These are phyloP conservation scores for Axinella damicornis DNA, from an alignment of 37 sponge, comb jelly and placozoan species.

Conservation along the genomic window DNA sequence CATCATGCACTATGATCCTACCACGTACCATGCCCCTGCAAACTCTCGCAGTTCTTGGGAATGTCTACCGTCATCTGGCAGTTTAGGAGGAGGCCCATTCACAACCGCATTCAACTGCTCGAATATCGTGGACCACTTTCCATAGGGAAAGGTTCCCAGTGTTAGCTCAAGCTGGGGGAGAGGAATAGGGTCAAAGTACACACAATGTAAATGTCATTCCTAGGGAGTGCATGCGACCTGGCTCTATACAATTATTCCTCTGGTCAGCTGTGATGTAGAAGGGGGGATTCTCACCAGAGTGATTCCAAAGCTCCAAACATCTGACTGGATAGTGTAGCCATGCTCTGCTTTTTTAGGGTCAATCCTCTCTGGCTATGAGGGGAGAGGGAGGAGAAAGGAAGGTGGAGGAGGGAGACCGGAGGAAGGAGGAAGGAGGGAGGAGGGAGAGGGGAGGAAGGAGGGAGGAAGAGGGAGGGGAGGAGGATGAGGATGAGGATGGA, in stretches of 20 bases:
- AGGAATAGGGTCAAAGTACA: not conserved
- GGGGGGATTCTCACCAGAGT: conserved; percentile 63
- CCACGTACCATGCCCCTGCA: conserved; percentile 72
- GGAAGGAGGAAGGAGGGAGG: not conserved
- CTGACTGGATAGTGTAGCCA: conserved; percentile 95
- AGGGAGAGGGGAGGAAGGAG: not conserved
- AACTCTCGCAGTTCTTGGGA: conserved; percentile 80
- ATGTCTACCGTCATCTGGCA: conserved; percentile 71
- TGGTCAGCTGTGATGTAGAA: too few species aligned
- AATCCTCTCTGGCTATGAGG: conserved; percentile 87
- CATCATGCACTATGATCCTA: not conserved
- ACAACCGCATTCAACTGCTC: conserved; percentile 97
- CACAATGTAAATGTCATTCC: too few species aligned
- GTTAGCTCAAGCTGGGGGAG: conserved; percentile 77
- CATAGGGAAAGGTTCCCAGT: conserved; percentile 91
- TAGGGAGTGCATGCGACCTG: too few species aligned
- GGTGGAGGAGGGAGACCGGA: not conserved
- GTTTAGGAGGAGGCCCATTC: conserved; percentile 85
- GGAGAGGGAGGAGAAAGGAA: not conserved
- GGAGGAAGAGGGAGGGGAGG: not conserved
- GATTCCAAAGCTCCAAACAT: conserved; percentile 97
- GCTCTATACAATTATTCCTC: too few species aligned
- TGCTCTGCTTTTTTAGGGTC: conserved; percentile 67
- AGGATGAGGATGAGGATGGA: too few species aligned
- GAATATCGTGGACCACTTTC: conserved; percentile 91